Conservation (phyloP, 2,113 vertebrate species). For the Mesoclemmys tuberculata region DNA sequence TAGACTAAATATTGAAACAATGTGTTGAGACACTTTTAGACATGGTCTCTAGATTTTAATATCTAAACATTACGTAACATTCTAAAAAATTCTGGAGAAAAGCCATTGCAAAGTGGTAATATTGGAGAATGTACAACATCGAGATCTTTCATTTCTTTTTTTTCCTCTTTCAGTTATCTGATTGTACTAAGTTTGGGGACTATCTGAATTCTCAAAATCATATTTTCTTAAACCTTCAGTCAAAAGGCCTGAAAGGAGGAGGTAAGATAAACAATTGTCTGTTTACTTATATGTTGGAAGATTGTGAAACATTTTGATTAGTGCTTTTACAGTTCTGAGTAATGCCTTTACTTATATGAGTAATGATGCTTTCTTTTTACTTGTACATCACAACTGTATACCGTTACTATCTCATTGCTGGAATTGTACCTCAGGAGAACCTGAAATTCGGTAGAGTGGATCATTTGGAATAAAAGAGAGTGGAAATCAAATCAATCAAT, state of each 20-base stretch:
- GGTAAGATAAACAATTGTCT: slow-evolving; percentile 79
- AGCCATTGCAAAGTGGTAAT: not conserved
- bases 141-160: slow-evolving; percentile 20
- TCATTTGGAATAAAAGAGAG: not conserved
- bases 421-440: not conserved
- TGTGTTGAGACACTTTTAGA: not conserved
- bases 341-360: not conserved
- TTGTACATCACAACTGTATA: not conserved
- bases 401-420: not conserved
- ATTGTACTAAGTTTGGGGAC: slow-evolving; percentile 81
- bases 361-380: not conserved
- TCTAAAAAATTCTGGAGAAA: not conserved
- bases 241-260: slow-evolving; percentile 93
- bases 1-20: not conserved
- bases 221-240: slow-evolving; percentile 88
- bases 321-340: not conserved
- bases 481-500: too few relatives aligned
- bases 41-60: not conserved
- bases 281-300: not conserved
- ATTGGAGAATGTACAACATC: not conserved
- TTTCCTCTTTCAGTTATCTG: slow-evolving; percentile 80
- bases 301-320: not conserved
- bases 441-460: not conserved
- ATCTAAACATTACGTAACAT: not conserved
- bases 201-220: slow-evolving; percentile 82